phyloP scores from a whole-genome alignment of 2,888 invertebrate genomes.

The Strigamia crassipes region DNA sequence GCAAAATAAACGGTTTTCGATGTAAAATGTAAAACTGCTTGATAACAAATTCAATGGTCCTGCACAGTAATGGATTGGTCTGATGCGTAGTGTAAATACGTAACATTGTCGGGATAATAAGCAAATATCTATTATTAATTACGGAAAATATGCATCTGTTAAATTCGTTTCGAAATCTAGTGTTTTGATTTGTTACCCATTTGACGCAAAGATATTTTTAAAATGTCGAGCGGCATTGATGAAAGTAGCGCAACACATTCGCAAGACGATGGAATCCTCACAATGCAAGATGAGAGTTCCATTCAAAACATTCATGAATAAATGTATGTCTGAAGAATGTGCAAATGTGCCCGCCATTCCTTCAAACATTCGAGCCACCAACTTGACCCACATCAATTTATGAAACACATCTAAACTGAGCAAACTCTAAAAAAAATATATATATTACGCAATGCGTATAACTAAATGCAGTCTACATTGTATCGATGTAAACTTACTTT shows the following conservation, averaged over 20 bases:
- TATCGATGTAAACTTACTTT: slow-evolving; percentile 66
- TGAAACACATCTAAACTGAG: slow-evolving; percentile 93
- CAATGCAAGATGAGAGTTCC: slow-evolving; percentile 95
- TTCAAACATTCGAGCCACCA: slow-evolving; percentile 95
- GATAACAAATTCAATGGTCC: slow-evolving; percentile 96
- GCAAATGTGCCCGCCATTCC: slow-evolving; percentile 98
- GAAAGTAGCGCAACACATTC: slow-evolving; percentile 95
- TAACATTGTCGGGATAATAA: slow-evolving; percentile 96
- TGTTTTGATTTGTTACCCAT: slow-evolving; percentile 68
- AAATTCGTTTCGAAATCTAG: neutral
- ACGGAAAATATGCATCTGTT: too few species aligned
- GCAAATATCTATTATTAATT: slow-evolving; percentile 71
- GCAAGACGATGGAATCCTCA: slow-evolving; percentile 91
- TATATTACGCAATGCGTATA: too few species aligned
- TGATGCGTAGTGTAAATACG: slow-evolving; percentile 98
- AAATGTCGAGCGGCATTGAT: slow-evolving; percentile 98
- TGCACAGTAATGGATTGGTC: slow-evolving; percentile 91
- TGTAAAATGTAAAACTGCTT: slow-evolving; percentile 98
- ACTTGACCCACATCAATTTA: slow-evolving; percentile 97
- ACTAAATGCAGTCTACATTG: neutral
- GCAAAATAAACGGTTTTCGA: slow-evolving; percentile 95
- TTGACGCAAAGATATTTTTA: slow-evolving; percentile 97
- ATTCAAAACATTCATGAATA: slow-evolving; percentile 96
- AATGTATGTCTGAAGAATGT: slow-evolving; percentile 93
- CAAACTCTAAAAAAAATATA: slow-evolving; percentile 71